A percentile compares a stretch with the other conserved stretches of the same genome.
phyloP scores from a whole-genome alignment of 2,797 vertebrate genomes.

The Phataginus tricuspis region DNA sequence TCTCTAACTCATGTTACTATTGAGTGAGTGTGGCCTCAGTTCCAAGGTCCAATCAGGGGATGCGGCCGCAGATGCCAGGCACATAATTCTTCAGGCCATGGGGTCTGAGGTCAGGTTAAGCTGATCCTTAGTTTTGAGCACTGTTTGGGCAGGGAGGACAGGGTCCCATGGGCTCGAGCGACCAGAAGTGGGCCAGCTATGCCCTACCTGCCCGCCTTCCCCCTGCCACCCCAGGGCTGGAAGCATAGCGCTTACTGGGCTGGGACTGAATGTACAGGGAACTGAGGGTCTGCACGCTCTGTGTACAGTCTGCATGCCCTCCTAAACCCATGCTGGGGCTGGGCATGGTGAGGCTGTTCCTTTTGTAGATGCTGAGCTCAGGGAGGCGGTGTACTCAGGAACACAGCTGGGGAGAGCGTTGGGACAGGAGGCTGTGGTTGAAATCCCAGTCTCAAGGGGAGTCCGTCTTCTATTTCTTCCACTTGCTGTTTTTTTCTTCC shows the following conservation, averaged over 20 bases:
- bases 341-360: accelerated
- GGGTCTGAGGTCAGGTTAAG: too few species aligned
- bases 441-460: not conserved
- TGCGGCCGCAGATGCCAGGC: not conserved
- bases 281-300: accelerated
- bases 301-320: accelerated
- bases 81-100: not conserved
- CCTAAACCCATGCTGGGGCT: not conserved
- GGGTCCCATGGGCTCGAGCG: not conserved
- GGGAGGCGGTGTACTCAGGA: not conserved
- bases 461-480: not conserved
- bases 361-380: not conserved
- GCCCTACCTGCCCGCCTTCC: not conserved
- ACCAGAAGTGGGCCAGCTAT: not conserved
- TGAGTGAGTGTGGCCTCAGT: not conserved
- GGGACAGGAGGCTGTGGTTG: too few species aligned
- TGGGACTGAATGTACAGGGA: too few species aligned
- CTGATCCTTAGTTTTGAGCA: not conserved
- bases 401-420: accelerated
- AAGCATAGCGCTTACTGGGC: accelerated
- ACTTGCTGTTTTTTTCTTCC: not conserved
- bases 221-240: accelerated
- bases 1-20: not conserved
- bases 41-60: not conserved
- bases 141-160: not conserved